Evolutionary conservation across 1,140 invertebrate genomes (phyloP), one percentile per base, ranked within the genome.

Genomic region (Anoplophora glabripennis): DNA sequence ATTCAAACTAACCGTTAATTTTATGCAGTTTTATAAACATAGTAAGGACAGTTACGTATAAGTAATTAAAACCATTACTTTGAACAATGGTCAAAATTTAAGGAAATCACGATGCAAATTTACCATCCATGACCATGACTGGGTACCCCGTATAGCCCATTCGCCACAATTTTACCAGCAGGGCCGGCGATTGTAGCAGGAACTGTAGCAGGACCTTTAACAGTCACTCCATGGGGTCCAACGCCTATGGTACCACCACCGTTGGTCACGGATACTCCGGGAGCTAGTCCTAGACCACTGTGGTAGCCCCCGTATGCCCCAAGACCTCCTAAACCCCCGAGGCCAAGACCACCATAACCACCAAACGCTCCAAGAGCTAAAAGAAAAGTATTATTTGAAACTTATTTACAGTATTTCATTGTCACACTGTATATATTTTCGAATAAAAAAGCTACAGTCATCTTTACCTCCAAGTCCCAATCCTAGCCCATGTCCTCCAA

Each of bases 181-280:
- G 68, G 68, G 11, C 68, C 68, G 34, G 60, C 64, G 45, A 70
- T 61, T 45, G 62, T 55, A 14, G 64, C 66, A n/a, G 68, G 66
- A 17, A 61, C 64, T 36, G 68, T 70, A 59, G 58, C 58, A 3
- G 68, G 68, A 35, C 68, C 68, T 18, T 49, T 59, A 15, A 69
- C 61, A 8, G 56, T 37, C 12, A 67, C 68, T 21, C 67, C 67
- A 33, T 59, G 59, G 17, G 36, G 59, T 18, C 53, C 48, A 15
- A 61, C 61, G 12, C 53, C 63, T 33, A 53, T 56, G n/a, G 51
- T 18, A 33, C 60, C 60, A 35, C 53, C 61, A 41, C 61, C 57
- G 38, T 45, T 41, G 17, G 60, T 63, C 21, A 63, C 44, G 1
- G 57, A 44, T 14, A 55, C 55, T 53, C 47, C 54, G 47, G 12